A percentile compares a stretch with the other conserved stretches of the same genome.
Evolutionary conservation across 2,888 invertebrate genomes (phyloP).

Genomic region (Heliconius cydno): DNA sequence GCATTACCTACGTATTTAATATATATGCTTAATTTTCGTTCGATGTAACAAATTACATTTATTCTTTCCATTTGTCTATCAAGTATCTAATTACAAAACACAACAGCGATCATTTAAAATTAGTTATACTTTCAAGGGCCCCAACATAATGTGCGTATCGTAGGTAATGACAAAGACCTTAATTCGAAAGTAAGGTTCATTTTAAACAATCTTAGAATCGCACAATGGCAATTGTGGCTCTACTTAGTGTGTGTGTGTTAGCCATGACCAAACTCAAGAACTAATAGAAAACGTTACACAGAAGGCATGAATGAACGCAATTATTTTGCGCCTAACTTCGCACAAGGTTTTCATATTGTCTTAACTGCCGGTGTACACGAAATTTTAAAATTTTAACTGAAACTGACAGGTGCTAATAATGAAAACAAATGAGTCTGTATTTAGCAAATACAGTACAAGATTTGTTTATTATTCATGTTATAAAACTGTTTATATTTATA

Average conservation of each 20-base stretch:
- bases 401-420: conserved; percentile 10
- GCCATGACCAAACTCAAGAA: conserved; percentile 35
- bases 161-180: conserved; percentile 34
- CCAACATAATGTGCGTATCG: conserved; percentile 17
- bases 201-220: conserved; percentile 25
- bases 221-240: conserved; percentile 36
- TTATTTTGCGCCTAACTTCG: conserved; percentile 20
- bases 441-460: not conserved
- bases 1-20: no score
- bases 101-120: conserved; percentile 6
- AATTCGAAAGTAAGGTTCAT: conserved; percentile 37
- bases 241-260: conserved; percentile 27
- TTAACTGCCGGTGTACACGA: conserved; percentile 21
- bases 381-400: not conserved
- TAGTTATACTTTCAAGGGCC: conserved; percentile 19
- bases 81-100: not conserved
- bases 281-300: conserved; percentile 8
- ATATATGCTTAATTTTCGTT: no score
- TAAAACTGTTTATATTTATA: not conserved
- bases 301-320: conserved; percentile 17
- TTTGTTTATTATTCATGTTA: not conserved
- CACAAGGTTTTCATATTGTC: conserved; percentile 32
- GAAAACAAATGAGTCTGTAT: not conserved
- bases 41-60: no score
- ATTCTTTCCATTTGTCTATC: not conserved